phyloP scores from a whole-genome alignment of 2,797 vertebrate genomes.

The Lutjanus argentimaculatus region DNA sequence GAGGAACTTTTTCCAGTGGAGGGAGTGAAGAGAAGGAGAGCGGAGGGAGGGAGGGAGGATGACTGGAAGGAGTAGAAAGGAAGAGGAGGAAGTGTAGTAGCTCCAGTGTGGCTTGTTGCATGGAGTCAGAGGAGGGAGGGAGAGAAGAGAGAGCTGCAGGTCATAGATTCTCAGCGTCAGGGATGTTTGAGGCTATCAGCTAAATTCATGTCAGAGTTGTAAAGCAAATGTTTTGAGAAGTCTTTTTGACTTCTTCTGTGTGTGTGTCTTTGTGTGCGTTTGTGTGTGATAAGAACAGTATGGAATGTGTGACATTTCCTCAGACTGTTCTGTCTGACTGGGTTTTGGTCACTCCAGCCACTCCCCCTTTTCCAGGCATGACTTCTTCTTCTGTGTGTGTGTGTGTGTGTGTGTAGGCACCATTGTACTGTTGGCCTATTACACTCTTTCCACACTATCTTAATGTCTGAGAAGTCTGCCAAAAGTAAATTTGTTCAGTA shows the following conservation, averaged over 20 bases:
- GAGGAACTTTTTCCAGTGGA: constrained; percentile 82
- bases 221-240: constrained; percentile 5
- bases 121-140: constrained; percentile 21
- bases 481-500: constrained; percentile 1
- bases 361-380: constrained; percentile 20
- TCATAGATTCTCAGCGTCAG: constrained; percentile 33
- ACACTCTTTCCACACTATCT: background rate
- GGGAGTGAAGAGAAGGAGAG: constrained; percentile 56
- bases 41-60: constrained; percentile 58
- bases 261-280: background rate
- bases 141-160: constrained; percentile 23
- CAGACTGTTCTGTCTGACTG: constrained; percentile 48
- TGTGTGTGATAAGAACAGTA: constrained; percentile 68
- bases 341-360: constrained; percentile 33
- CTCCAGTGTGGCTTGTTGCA: constrained; percentile 56
- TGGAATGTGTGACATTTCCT: constrained; percentile 84
- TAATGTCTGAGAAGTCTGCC: background rate
- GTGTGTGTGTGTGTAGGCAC: constrained; percentile 3
- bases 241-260: background rate
- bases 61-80: constrained; percentile 70
- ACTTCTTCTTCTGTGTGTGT: background rate
- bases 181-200: constrained; percentile 34
- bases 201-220: constrained; percentile 14
- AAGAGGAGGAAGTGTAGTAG: constrained; percentile 74
- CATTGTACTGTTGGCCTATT: background rate